Conservation (phyloP, 2,888 invertebrate genomes). For the Trilocha varians region DNA sequence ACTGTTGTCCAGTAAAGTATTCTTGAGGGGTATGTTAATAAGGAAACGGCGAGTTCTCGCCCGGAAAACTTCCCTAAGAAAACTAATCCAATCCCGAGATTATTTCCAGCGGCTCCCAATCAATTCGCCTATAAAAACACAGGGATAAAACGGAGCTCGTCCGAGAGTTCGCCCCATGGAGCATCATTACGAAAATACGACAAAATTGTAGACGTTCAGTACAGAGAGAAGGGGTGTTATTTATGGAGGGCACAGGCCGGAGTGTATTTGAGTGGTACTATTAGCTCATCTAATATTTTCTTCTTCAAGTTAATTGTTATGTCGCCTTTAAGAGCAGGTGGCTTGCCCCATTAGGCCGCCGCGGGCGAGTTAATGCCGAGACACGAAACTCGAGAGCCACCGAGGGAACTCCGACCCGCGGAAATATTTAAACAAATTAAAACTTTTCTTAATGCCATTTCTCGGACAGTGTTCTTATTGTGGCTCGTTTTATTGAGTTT, state of each 20-base stretch:
- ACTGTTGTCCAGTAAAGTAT: constrained; percentile 36
- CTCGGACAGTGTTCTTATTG: constrained; percentile 45
- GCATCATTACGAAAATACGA: constrained; percentile 65
- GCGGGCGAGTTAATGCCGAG: constrained; percentile 49
- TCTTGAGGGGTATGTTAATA: constrained; percentile 46
- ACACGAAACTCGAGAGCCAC: constrained; percentile 54
- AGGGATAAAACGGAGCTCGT: constrained; percentile 39
- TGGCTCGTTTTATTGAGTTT: constrained; percentile 50
- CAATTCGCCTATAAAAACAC: constrained; percentile 62
- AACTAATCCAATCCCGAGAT: constrained; percentile 57
- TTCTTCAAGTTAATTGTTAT: constrained; percentile 69
- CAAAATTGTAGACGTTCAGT: constrained; percentile 53
- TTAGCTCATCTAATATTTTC: constrained; percentile 70
- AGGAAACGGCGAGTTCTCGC: constrained; percentile 30
- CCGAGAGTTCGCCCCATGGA: constrained; percentile 40
- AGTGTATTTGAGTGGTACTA: constrained; percentile 64
- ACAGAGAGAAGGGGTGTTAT: constrained; percentile 57
- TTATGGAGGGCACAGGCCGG: constrained; percentile 57
- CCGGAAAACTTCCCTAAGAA: constrained; percentile 42
- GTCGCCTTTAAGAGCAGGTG: constrained; percentile 69
- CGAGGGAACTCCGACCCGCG: constrained; percentile 39
- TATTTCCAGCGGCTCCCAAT: constrained; percentile 56
- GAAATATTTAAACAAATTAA: constrained; percentile 72
- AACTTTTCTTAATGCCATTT: constrained; percentile 60
- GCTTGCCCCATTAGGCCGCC: constrained; percentile 60